Evolutionary conservation across 2,797 vertebrate genomes (phyloP).

Genomic region (Channallabes apus): DNA sequence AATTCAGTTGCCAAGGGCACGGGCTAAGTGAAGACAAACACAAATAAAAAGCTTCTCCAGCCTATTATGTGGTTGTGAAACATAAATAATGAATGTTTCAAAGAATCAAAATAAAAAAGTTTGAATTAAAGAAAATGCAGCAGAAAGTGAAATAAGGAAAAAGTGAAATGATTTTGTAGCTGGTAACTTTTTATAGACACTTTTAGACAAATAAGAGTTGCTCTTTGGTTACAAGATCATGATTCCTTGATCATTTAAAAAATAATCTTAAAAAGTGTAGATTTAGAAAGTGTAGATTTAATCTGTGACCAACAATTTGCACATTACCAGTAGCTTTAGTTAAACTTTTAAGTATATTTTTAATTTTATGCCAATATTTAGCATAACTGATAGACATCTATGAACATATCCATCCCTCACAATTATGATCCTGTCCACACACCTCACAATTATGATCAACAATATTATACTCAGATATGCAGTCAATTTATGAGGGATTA

Average conservation of each 20-base stretch:
- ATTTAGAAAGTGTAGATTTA: not conserved
- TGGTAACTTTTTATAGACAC: not conserved
- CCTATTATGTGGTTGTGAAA: not conserved
- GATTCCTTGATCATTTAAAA: not conserved
- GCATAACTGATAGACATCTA: conserved; percentile 30
- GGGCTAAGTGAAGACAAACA: conserved; percentile 49
- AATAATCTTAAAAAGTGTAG: too few species aligned
- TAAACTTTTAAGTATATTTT: not conserved
- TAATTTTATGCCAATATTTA: not conserved
- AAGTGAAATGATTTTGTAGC: not conserved
- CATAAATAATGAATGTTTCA: conserved; percentile 41
- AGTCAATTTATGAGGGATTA: conserved; percentile 80
- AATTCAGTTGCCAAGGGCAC: conserved; percentile 52
- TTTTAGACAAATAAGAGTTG: not conserved
- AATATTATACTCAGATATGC: conserved; percentile 70
- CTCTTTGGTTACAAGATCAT: not conserved
- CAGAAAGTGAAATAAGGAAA: not conserved
- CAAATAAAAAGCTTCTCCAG: conserved; percentile 26
- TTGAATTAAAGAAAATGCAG: not conserved
- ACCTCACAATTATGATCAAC: conserved; percentile 50
- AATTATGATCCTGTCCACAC: not conserved
- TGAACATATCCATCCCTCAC: not conserved
- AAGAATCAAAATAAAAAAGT: conserved; percentile 5
- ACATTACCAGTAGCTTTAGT: not conserved
- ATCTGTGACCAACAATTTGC: not conserved